phyloP scores from a whole-genome alignment of 2,113 vertebrate genomes.

The Peromyscus polionotus region DNA sequence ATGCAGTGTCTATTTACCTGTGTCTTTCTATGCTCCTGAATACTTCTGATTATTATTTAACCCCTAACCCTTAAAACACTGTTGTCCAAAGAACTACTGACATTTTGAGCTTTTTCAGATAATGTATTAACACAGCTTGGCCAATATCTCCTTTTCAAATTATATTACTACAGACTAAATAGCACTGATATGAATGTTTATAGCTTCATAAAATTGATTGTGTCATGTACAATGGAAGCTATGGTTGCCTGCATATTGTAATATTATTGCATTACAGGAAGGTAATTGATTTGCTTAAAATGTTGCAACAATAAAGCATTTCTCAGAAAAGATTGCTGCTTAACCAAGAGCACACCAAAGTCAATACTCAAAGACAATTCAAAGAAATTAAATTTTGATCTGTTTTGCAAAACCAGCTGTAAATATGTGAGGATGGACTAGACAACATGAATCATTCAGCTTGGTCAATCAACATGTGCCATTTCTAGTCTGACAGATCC shows the following conservation, averaged over 20 bases:
- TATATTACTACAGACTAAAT: constrained; percentile 79
- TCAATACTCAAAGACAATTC: constrained; percentile 55
- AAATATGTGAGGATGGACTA: background rate
- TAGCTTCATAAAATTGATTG: constrained; percentile 80
- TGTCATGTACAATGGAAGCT: constrained; percentile 75
- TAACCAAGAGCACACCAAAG: constrained; percentile 61
- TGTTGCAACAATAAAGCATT: constrained; percentile 79
- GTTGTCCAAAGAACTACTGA: constrained; percentile 50
- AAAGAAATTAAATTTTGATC: constrained; percentile 73
- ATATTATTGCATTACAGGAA: constrained; percentile 81
- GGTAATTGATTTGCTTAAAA: constrained; percentile 83
- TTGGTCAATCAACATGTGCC: constrained; percentile 24
- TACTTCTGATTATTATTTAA: constrained; percentile 41
- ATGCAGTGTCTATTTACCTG: background rate
- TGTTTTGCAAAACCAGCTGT: constrained; percentile 6
- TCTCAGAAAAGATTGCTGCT: constrained; percentile 77
- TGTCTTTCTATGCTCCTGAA: background rate
- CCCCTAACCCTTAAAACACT: constrained; percentile 49
- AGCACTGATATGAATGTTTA: constrained; percentile 78
- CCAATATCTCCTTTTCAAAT: constrained; percentile 77
- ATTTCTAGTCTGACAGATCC: constrained; percentile 20
- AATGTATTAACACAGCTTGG: constrained; percentile 74
- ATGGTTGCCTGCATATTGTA: constrained; percentile 80
- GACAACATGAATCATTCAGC: constrained; percentile 54
- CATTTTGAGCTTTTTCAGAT: constrained; percentile 66